Evolutionary conservation across 2,888 invertebrate species (phyloP).

Genomic region (Hypolimnas misippus): DNA sequence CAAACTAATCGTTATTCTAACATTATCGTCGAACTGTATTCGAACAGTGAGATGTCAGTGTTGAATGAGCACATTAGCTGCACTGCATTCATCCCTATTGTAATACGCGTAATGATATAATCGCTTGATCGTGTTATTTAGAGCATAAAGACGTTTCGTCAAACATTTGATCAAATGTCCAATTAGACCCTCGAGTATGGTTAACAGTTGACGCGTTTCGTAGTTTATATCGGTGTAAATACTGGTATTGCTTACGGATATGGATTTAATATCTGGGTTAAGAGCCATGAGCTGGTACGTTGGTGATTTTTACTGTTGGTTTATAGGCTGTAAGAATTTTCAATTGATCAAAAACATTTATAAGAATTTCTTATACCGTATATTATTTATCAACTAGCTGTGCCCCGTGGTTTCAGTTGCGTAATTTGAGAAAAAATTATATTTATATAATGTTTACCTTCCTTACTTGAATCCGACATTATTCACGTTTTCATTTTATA

Average conservation of each 20-base stretch:
- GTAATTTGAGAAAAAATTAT: no score
- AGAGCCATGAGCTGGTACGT: slow-evolving; percentile 3
- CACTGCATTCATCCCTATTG: slow-evolving; percentile 7
- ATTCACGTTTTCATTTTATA: no score
- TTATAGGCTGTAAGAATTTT: not conserved
- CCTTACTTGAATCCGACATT: no score
- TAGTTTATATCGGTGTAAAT: not conserved
- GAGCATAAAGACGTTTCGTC: slow-evolving; percentile 6
- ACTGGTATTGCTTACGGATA: slow-evolving; percentile 7
- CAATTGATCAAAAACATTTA: no score
- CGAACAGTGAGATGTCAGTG: not conserved
- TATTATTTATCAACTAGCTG: no score
- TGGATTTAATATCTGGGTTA: slow-evolving; percentile 24
- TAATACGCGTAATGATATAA: slow-evolving; percentile 1
- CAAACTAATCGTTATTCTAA: not conserved
- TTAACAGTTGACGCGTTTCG: not conserved
- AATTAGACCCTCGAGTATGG: not conserved
- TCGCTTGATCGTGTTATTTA: slow-evolving; percentile 1
- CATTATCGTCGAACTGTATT: not conserved
- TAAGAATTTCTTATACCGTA: no score
- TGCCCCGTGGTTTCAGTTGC: no score
- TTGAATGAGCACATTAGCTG: not conserved
- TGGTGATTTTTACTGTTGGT: not conserved
- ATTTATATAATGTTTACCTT: no score
- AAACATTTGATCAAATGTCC: slow-evolving; percentile 4